Base-by-base conservation (phyloP, 2,888 invertebrate species). In the Phlogophora meticulosa region DNA sequence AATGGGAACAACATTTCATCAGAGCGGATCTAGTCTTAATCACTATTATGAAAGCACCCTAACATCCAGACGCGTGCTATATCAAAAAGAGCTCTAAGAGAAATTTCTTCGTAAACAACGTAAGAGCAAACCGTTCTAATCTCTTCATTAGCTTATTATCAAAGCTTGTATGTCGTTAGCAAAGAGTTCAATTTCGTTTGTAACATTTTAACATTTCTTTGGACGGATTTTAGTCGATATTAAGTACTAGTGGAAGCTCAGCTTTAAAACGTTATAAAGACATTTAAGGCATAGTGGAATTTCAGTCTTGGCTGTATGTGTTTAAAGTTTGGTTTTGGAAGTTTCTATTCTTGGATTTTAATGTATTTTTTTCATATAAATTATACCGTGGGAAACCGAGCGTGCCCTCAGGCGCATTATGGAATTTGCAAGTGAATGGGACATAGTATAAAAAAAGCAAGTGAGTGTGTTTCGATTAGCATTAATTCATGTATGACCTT, bases 351-450 rank as follows among this genome's bases (percentile, higher is more conserved):
- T 15, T 64, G 73, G 49, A 63, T 76, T 74, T 66, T 71, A 67
- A 58, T 77, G 45, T 78, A 57, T 65, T 76, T 80, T 85, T 85
- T 85, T 82, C 72, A 56, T 74, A 75, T 81, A 82, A 94, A 93
- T 80, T 84, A 83, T 80, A 85, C 85, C 96, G 96, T 96, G 96
- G 96, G 96, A 96, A 96, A 94, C 94, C 92, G 92, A 94, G 95
- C 94, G 93, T 96, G 95, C 95, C 96, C 96, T 94, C 96, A 94
- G 96, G 96, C 96, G 94, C 96, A 96, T 96, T 89, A 88, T 90
- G 91, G 90, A 88, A 89, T 90, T 88, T 78, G 90, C 90, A 86
- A 90, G 91, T 88, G 89, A 90, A 90, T 90, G 88, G 87, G 90
- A 87, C 88, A 86, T 83, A 85, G 67, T 71, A 70, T 60, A 82